Evolutionary conservation across 1,140 invertebrate species (phyloP).

Genomic region (Solen grandis): DNA sequence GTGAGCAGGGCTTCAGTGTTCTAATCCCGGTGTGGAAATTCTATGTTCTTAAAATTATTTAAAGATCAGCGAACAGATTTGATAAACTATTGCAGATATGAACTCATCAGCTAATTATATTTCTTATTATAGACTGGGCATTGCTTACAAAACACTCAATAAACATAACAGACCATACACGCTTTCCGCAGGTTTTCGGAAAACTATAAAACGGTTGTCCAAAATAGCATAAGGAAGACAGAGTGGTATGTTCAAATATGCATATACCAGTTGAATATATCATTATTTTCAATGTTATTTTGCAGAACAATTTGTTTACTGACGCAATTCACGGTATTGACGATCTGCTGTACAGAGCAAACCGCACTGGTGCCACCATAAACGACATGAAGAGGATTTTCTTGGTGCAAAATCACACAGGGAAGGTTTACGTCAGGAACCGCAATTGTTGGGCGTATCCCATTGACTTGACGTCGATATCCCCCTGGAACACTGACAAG

Average conservation of each 20-base stretch:
- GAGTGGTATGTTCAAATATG: too few relatives aligned
- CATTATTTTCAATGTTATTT: background rate
- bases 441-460: slow-evolving; percentile 65
- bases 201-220: too few relatives aligned
- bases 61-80: background rate
- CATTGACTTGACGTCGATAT: slow-evolving; percentile 68
- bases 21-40: too few relatives aligned
- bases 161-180: too few relatives aligned
- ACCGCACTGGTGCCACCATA: slow-evolving; percentile 1
- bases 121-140: too few relatives aligned
- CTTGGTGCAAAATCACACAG: slow-evolving; percentile 64
- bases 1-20: too few relatives aligned
- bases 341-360: slow-evolving; percentile 16
- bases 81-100: background rate
- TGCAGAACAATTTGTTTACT: background rate
- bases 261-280: too few relatives aligned
- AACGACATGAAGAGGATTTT: slow-evolving; percentile 62
- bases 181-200: too few relatives aligned
- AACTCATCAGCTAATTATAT: too few relatives aligned
- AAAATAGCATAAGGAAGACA: too few relatives aligned
- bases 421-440: slow-evolving; percentile 64
- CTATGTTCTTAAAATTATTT: too few relatives aligned
- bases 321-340: slow-evolving; percentile 35
- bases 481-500: slow-evolving; percentile 70
- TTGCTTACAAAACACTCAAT: too few relatives aligned